phyloP scores from a whole-genome alignment of 2,113 vertebrate genomes.

The Ascaphus truei region DNA sequence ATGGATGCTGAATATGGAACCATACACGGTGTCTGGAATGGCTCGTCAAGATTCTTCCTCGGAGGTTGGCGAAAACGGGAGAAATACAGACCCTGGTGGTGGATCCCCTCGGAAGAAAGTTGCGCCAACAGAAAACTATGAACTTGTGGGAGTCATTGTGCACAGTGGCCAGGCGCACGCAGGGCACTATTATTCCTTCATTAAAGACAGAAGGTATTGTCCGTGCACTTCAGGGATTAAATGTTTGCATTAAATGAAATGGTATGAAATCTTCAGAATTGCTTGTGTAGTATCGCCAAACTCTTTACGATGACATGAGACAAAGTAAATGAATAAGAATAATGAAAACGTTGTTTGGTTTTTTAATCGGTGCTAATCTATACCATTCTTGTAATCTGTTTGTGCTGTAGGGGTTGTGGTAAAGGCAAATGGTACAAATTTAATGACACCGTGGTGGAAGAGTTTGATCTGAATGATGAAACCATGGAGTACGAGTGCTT shows the following conservation, averaged over 20 bases:
- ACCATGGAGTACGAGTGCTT: conserved; percentile 96
- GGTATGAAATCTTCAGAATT: too few relatives aligned
- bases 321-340: too few relatives aligned
- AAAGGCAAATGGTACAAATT: conserved; percentile 97
- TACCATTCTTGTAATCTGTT: conserved; percentile 30
- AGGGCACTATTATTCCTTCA: conserved; percentile 97
- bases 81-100: conserved; percentile 71
- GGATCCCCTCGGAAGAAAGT: conserved; percentile 95
- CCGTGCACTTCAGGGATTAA: too few relatives aligned
- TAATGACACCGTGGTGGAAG: conserved; percentile 94
- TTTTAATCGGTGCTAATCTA: background rate
- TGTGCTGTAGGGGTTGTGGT: conserved; percentile 70
- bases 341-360: too few relatives aligned
- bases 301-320: too few relatives aligned
- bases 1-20: conserved; percentile 98
- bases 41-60: conserved; percentile 90
- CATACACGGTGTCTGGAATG: conserved; percentile 96
- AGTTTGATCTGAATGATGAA: conserved; percentile 95
- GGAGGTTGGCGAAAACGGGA: conserved; percentile 80
- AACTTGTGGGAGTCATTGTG: conserved; percentile 93
- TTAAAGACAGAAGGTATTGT: conserved; percentile 91
- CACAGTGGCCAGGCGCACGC: conserved; percentile 97
- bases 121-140: conserved; percentile 95
- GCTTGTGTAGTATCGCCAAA: too few relatives aligned
- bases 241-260: too few relatives aligned